Percentiles rank a stretch among this genome's conserved stretches.
Evolutionary conservation across 2,797 vertebrate species (phyloP).

Genomic region (Lates japonicus): DNA sequence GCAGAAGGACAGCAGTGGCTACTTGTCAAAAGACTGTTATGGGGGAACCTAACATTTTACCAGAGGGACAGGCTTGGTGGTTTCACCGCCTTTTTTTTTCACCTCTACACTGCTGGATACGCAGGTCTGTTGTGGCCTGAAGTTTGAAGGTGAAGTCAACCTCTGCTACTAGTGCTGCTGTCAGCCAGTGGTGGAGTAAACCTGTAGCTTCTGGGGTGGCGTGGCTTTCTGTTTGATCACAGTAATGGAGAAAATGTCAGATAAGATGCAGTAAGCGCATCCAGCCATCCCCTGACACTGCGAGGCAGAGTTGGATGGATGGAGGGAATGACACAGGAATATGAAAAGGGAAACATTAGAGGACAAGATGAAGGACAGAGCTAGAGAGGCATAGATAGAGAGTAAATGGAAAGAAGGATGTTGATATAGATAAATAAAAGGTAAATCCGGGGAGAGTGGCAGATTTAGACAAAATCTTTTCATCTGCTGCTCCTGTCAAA

Average conservation of each 20-base stretch:
- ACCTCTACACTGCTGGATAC: not conserved
- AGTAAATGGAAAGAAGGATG: conserved; percentile 17
- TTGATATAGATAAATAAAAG: conserved; percentile 17
- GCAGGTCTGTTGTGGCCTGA: not conserved
- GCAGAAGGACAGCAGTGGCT: not conserved
- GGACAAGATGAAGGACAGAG: conserved; percentile 22
- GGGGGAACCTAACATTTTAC: not conserved
- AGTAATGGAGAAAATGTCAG: conserved; percentile 61
- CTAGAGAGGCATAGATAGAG: conserved; percentile 9
- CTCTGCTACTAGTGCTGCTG: not conserved
- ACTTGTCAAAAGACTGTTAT: not conserved
- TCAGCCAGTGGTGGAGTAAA: conserved; percentile 23
- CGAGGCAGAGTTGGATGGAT: not conserved
- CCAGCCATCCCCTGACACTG: conserved; percentile 43
- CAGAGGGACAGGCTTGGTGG: not conserved
- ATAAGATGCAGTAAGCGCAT: conserved; percentile 51
- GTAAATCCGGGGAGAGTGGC: not conserved
- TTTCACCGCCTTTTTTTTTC: not conserved
- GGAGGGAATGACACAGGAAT: conserved; percentile 30
- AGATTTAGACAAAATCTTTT: conserved; percentile 2
- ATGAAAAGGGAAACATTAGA: conserved; percentile 17
- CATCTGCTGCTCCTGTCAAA: conserved; percentile 6
- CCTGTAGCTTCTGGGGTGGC: conserved; percentile 37
- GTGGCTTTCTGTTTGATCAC: conserved; percentile 53
- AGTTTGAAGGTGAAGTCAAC: conserved; percentile 33